Base-by-base conservation (phyloP, 1,140 invertebrate species). In the Hyposmocoma kahamanoa region DNA sequence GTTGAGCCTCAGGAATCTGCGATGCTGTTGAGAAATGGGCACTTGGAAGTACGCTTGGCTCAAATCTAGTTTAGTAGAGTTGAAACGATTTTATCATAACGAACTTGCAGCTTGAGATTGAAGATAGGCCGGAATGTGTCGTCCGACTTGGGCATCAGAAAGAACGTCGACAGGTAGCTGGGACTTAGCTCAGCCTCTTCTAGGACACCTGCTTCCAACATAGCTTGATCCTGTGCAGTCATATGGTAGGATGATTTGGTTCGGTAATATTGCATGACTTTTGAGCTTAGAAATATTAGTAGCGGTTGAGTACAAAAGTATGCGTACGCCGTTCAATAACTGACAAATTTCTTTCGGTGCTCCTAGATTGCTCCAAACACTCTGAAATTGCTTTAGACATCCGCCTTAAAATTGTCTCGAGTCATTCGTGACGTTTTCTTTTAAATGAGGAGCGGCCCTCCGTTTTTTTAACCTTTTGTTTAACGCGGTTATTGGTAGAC, bases 1-100 rank as follows among this genome's bases (percentile, higher is more conserved):
- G 18, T 44, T 39, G 13, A 76, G 28, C 39, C 63, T 63, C 13
- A 72, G 56, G 22, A 71, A 61, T 19, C 47, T 20, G 18, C 67
- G 58, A 50, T 72, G 71, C 3, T 54, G 42, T 36, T 48, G 21
- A 8, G 54, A 70, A 0, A 11, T 18, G 17, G 62, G 60, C 18
- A 69, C 52, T 18, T 15, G 18, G 9, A 21, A 22, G 20, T 41
- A 20, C n/a, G n/a, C n/a, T n/a, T n/a, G n/a, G n/a, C n/a, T n/a
- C n/a, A n/a, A n/a, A n/a, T n/a, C n/a, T n/a, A n/a, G n/a, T n/a
- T 8, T 8, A 11, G 9, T 21, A 11, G 1, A 41, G 38, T 10
- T 22, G 18, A 11, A 41, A 41, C 3, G 8, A 3, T 10, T 20
- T 20, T 21, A 20, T 10, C 9, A 21, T 41, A 3, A 41, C 19